Percentiles rank a stretch among this genome's conserved stretches.
phyloP scores from a whole-genome alignment of 2,797 vertebrate genomes.

The Dendrocincla tyrannina region DNA sequence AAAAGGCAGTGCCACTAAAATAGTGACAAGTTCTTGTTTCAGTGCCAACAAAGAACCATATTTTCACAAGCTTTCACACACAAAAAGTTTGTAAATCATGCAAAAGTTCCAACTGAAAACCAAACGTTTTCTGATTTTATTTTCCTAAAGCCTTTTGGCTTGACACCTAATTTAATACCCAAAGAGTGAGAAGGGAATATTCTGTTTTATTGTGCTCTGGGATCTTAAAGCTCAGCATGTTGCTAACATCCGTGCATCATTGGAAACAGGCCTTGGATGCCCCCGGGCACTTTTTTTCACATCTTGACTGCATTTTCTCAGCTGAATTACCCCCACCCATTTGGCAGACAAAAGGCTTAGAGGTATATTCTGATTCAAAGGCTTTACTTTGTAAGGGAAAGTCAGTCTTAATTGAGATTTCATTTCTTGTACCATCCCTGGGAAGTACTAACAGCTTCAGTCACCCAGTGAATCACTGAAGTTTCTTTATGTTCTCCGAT shows the following conservation, averaged over 20 bases:
- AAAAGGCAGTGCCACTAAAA: neutral
- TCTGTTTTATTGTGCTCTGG: neutral
- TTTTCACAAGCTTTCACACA: neutral
- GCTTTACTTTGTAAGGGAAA: constrained; percentile 16
- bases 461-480: neutral
- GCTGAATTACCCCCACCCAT: constrained; percentile 13
- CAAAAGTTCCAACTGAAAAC: neutral
- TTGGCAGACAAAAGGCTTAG: constrained; percentile 2
- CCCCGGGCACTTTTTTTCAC: constrained; percentile 4
- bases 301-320: constrained; percentile 47
- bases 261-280: constrained; percentile 30
- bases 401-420: constrained; percentile 23
- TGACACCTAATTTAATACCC: constrained; percentile 31
- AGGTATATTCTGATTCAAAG: constrained; percentile 21
- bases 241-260: constrained; percentile 48
- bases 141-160: neutral
- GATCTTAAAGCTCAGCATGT: constrained; percentile 27
- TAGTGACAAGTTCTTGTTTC: neutral
- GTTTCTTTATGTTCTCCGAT: neutral
- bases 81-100: neutral
- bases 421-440: constrained; percentile 9
- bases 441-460: neutral
- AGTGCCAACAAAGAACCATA: neutral
- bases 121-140: neutral
- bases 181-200: constrained; percentile 19